A percentile compares a stretch with the other conserved stretches of the same genome.
These are phyloP conservation scores for Solenopsis invicta DNA, from an alignment of 1,140 invertebrate species.

Conservation along the genomic window DNA sequence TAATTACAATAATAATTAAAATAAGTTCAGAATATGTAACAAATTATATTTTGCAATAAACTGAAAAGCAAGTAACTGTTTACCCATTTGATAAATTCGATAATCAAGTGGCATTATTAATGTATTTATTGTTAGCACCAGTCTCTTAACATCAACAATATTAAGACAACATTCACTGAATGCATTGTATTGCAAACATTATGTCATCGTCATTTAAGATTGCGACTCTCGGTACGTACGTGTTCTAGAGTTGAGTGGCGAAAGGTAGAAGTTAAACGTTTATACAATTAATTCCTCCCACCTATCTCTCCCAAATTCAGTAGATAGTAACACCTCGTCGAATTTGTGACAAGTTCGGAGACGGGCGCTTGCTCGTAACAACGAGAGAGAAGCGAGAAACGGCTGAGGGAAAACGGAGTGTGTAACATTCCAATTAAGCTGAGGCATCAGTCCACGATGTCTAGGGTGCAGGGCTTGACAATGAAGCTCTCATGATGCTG, in stretches of 20 bases:
- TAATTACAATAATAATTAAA: slow-evolving; percentile 24
- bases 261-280: slow-evolving; percentile 50
- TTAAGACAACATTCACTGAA: not conserved
- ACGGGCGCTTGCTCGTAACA: slow-evolving; percentile 54
- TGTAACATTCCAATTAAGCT: slow-evolving; percentile 82
- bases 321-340: slow-evolving; percentile 64
- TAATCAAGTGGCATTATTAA: slow-evolving; percentile 28
- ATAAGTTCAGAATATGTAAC: not conserved
- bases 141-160: not conserved
- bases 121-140: not conserved
- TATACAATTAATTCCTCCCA: slow-evolving; percentile 33
- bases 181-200: slow-evolving; percentile 6
- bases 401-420: slow-evolving; percentile 75
- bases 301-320: not conserved
- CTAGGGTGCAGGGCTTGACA: slow-evolving; percentile 74
- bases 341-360: slow-evolving; percentile 76
- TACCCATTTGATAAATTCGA: not conserved
- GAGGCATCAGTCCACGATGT: slow-evolving; percentile 78
- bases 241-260: slow-evolving; percentile 2
- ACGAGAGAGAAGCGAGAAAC: slow-evolving; percentile 46
- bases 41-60: not conserved
- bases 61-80: not conserved
- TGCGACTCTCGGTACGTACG: not conserved
- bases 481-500: slow-evolving; percentile 75
- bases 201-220: not conserved